phyloP scores from a whole-genome alignment of 2,888 invertebrate species.

The Dexiosoma caninum region DNA sequence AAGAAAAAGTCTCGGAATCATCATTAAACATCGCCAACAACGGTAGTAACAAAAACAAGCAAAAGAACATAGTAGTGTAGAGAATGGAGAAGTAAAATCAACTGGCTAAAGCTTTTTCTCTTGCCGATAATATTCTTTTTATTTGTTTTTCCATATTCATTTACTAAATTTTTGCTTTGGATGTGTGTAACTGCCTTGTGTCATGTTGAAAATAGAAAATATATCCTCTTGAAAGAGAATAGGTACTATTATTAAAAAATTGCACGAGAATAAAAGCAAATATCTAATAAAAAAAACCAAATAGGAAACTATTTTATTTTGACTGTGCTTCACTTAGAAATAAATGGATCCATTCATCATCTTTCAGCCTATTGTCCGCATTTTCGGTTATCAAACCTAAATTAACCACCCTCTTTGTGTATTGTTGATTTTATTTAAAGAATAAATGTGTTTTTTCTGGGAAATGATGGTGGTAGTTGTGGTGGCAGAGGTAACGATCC shows the following conservation, averaged over 20 bases:
- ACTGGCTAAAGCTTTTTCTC: conserved; percentile 48
- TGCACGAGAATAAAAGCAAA: conserved; percentile 53
- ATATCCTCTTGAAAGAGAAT: conserved; percentile 27
- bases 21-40: conserved; percentile 34
- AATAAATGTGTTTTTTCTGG: neutral
- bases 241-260: conserved; percentile 25
- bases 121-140: conserved; percentile 25
- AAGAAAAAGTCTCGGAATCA: conserved; percentile 51
- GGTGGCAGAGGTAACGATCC: conserved; percentile 50
- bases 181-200: conserved; percentile 3
- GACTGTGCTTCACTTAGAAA: conserved; percentile 21
- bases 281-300: conserved; percentile 18
- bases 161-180: conserved; percentile 5
- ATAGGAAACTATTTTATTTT: conserved; percentile 8
- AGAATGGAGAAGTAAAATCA: conserved; percentile 40
- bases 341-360: conserved; percentile 50
- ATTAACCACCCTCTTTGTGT: conserved; percentile 58
- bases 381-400: conserved; percentile 51
- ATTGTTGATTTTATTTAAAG: conserved; percentile 6
- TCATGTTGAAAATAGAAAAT: conserved; percentile 5
- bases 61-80: conserved; percentile 49
- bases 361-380: conserved; percentile 34
- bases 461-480: conserved; percentile 12
- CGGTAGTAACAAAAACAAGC: no score
- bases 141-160: conserved; percentile 30